Evolutionary conservation across 2,888 invertebrate genomes (phyloP), one percentile per base, ranked within the genome.

Genomic region (Mimas tiliae): DNA sequence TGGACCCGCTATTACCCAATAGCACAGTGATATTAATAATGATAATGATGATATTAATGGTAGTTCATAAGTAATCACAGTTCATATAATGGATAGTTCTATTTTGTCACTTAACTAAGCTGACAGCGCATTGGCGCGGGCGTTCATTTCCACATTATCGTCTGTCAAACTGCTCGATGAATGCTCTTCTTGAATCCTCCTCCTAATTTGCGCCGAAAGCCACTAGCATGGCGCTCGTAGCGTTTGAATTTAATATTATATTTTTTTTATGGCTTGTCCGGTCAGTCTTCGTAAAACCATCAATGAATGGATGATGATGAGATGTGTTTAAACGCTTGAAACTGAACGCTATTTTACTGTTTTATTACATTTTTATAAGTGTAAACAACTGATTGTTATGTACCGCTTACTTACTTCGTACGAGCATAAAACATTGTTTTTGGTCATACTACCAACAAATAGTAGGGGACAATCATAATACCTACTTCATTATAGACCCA

Each of bases 81-180:
- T 45, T 12, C 45, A 7, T 45, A 14, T 14, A 45, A 45, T 14
- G 14, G 11, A 14, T 11, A 45, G n/a, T n/a, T 11, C 1, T 42
- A 42, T 50, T 19, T 19, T 16, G 19, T 19, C 19, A 42, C 34
- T n/a, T 19, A 38, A 19, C 11, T 6, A 38, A 19, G 58, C 11
- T 16, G 38, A 11, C 38, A 50, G 50, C 3, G 50, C 19, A 8
- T 27, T 27, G 27, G 27, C n/a, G 7, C 16, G 42, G 67, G 66
- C 42, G 67, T 73, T 72, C 70, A 69, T 72, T 75, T 70, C 67
- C 72, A 68, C 69, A 67, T 69, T 71, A 70, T 70, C 69, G 70
- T 70, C 70, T 70, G 71, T 71, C 72, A 71, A 71, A 71, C 63
- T 52, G 69, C 62, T 69, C 68, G 58, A 65, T 68, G 50, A 52